Percentiles rank a stretch among this genome's conserved stretches.
Evolutionary conservation across 2,113 vertebrate species (phyloP).

Genomic region (Nothoprocta perdicaria): DNA sequence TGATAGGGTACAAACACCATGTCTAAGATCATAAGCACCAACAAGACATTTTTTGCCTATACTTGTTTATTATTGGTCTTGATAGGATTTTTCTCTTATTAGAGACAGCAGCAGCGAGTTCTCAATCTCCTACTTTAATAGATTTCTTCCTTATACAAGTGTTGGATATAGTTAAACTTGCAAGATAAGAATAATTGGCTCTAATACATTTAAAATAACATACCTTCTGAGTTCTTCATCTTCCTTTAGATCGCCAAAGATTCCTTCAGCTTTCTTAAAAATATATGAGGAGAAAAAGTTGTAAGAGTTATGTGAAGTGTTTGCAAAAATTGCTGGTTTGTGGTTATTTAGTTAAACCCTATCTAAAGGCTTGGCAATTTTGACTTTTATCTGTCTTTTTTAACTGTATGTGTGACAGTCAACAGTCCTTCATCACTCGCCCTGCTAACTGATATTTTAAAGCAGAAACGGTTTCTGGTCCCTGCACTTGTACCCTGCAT

Average conservation of each 20-base stretch:
- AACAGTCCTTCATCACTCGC: not conserved
- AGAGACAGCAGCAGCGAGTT: not conserved
- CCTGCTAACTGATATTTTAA: not conserved
- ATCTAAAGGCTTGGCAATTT: not conserved
- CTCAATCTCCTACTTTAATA: not conserved
- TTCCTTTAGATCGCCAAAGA: conserved; percentile 80
- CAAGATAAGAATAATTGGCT: not conserved
- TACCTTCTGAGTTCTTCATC: conserved; percentile 92
- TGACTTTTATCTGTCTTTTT: not conserved
- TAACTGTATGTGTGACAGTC: not conserved
- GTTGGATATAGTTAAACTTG: not conserved
- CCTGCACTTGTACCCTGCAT: not conserved
- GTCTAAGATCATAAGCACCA: not conserved
- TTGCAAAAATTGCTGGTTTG: not conserved
- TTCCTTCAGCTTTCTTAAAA: conserved; percentile 75
- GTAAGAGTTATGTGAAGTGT: not conserved
- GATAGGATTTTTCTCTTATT: not conserved
- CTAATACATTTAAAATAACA: not conserved
- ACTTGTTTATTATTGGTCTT: no score
- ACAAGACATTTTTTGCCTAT: not conserved
- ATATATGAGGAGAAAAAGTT: not conserved
- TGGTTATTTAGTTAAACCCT: not conserved
- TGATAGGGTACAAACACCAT: no score
- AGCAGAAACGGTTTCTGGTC: not conserved
- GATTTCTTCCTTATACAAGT: not conserved